Conservation (phyloP, 2,888 invertebrate species). For the Microctonus brassicae region DNA sequence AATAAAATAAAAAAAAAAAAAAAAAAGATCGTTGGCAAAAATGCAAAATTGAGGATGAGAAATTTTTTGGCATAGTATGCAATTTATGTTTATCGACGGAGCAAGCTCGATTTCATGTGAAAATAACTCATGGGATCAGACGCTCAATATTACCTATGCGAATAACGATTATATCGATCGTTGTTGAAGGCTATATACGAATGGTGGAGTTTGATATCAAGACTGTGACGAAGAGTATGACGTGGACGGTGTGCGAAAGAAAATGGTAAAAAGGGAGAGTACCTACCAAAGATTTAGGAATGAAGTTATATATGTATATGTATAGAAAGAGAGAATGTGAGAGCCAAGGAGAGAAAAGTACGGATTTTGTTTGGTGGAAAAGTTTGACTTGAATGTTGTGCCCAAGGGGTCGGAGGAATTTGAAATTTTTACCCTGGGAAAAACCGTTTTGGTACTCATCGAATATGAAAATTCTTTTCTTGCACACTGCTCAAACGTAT, state of each 20-base stretch:
- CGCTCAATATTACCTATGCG: constrained; percentile 48
- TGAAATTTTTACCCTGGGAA: constrained; percentile 32
- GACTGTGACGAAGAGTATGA: constrained; percentile 5
- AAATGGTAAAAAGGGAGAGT: background rate
- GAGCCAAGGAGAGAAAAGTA: background rate
- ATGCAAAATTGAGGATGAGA: background rate
- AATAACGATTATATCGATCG: constrained; percentile 51
- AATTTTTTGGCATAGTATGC: constrained; percentile 42
- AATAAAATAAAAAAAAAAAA: background rate
- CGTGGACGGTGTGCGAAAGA: background rate
- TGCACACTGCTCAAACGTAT: constrained; percentile 26
- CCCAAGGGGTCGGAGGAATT: constrained; percentile 28
- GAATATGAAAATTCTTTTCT: constrained; percentile 45
- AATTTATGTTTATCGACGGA: constrained; percentile 49
- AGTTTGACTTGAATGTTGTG: constrained; percentile 22
- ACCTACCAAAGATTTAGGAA: background rate
- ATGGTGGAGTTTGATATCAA: constrained; percentile 15
- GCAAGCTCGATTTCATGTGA: constrained; percentile 46
- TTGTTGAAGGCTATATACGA: background rate
- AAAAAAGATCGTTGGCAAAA: background rate
- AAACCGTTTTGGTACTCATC: constrained; percentile 31
- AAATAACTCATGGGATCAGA: constrained; percentile 54
- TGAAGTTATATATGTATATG: background rate
- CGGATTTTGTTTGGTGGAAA: constrained; percentile 35
- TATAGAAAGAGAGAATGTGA: background rate